These are phyloP conservation scores for Plutella xylostella DNA, from an alignment of 2,888 invertebrate genomes.

Conservation along the genomic window DNA sequence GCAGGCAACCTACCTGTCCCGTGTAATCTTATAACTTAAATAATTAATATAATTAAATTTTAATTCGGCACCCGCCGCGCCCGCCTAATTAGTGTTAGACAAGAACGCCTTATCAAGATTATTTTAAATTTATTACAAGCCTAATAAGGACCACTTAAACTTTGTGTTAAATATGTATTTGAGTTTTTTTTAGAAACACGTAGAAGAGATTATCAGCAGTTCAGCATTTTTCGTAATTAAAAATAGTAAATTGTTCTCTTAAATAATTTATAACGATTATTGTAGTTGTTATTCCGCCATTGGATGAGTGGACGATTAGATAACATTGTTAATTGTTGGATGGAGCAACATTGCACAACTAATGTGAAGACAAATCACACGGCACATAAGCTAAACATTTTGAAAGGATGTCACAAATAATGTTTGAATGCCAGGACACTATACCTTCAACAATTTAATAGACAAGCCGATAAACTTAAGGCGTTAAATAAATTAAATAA, in stretches of 20 bases:
- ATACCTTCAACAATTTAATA: slow-evolving; percentile 62
- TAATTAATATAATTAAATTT: slow-evolving; percentile 45
- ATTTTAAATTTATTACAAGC: slow-evolving; percentile 16
- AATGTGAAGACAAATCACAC: too few relatives aligned
- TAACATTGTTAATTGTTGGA: neutral
- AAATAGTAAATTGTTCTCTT: slow-evolving; percentile 36
- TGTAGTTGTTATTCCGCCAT: too few relatives aligned
- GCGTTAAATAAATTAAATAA: slow-evolving; percentile 70
- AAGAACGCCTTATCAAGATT: slow-evolving; percentile 44
- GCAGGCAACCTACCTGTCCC: too few relatives aligned
- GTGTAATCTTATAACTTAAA: slow-evolving; percentile 34
- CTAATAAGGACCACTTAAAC: slow-evolving; percentile 7
- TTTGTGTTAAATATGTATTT: slow-evolving; percentile 7
- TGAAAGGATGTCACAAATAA: too few relatives aligned
- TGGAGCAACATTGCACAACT: too few relatives aligned
- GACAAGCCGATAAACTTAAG: slow-evolving; percentile 57
- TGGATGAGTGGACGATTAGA: neutral
- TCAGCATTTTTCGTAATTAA: slow-evolving; percentile 1
- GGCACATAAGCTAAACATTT: too few relatives aligned
- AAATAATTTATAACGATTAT: too few relatives aligned
- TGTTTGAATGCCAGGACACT: slow-evolving; percentile 56
- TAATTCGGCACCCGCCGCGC: slow-evolving; percentile 31
- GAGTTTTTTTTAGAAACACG: slow-evolving; percentile 1
- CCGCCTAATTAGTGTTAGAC: slow-evolving; percentile 49
- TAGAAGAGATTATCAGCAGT: slow-evolving; percentile 1